Evolutionary conservation across 2,888 invertebrate genomes (phyloP), one percentile per base, ranked within the genome.

Genomic region (Orthonevra nobilis): DNA sequence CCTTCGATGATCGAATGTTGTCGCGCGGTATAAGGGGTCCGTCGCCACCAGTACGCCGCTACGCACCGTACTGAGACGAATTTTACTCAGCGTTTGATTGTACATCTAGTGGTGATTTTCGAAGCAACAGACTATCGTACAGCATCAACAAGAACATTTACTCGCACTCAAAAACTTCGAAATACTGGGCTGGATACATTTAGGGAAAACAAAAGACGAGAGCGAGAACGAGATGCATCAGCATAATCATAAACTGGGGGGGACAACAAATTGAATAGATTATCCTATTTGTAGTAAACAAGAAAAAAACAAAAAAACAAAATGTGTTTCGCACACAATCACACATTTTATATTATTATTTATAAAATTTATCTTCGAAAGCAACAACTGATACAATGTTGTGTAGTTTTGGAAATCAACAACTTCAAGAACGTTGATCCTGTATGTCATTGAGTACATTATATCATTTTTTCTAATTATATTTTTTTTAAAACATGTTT

Each of bases 31-130:
- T 94, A 91, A 92, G 95, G 84, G 95, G 95, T 85, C 94, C 94
- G 40, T 95, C 95, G 72, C 95, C 95, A 75, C 93, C 95, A 83
- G 92, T 95, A 89, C 92, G 95, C 90, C 92, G 95, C 90, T 96
- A 95, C 90, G 95, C 95, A 88, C 95, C 95, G 83, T 95, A 95
- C 90, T 95, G 88, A 89, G 89, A 89, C 86, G 88, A 89, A 84
- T 85, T 88, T 85, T 88, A 85, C 63, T 73, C 66, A 61, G 54
- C 28, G 15, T 20, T 61, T 42, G 68, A 26, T 26, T 66, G 73
- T 48, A 48, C 60, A 26, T 23, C 60, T 10, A 44, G 74, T 34
- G 56, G 50, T 38, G 68, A 64, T 40, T 69, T 69, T 69, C 61
- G 74, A 63, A 63, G 63, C 40, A 26, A 38, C 32, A 54, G 74